Conservation (phyloP, 2,113 vertebrate species). For the Beaufortia kweichowensis region DNA sequence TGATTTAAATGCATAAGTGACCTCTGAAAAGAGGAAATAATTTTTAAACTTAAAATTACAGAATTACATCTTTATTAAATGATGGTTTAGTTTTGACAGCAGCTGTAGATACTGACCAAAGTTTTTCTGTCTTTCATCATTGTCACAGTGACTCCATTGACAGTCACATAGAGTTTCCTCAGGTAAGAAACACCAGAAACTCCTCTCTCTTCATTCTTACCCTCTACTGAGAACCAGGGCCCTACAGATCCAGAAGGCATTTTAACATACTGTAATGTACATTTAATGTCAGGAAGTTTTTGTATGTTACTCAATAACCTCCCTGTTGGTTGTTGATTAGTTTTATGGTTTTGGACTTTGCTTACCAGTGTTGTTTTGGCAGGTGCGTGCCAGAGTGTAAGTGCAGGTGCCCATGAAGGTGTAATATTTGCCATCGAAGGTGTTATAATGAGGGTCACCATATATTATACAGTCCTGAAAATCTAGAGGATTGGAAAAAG, state of each 20-base stretch:
- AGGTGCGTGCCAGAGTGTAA: slow-evolving; percentile 76
- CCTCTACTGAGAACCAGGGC: slow-evolving; percentile 78
- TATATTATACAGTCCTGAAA: slow-evolving; percentile 76
- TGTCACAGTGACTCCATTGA: slow-evolving; percentile 70
- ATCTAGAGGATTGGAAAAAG: slow-evolving; percentile 48
- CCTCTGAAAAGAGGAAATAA: too few species aligned
- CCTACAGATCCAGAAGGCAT: slow-evolving; percentile 57
- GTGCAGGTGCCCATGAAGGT: slow-evolving; percentile 87
- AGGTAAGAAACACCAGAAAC: slow-evolving; percentile 71
- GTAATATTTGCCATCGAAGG: slow-evolving; percentile 79
- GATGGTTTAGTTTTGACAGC: not conserved
- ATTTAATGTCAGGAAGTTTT: too few species aligned
- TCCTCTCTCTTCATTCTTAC: slow-evolving; percentile 76
- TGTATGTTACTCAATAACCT: too few species aligned
- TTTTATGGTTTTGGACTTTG: not conserved
- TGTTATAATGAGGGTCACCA: slow-evolving; percentile 86
- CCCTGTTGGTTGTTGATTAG: not conserved
- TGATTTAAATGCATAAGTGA: not conserved
- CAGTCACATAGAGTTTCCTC: slow-evolving; percentile 71
- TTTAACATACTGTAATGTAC: too few species aligned
- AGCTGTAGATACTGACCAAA: slow-evolving; percentile 67
- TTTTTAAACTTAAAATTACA: too few species aligned
- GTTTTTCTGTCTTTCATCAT: slow-evolving; percentile 71
- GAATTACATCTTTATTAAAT: too few species aligned
- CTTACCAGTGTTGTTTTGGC: slow-evolving; percentile 70